Evolutionary conservation across 2,113 vertebrate genomes (phyloP), one percentile per base, ranked within the genome.

Genomic region (Grallaria varia): DNA sequence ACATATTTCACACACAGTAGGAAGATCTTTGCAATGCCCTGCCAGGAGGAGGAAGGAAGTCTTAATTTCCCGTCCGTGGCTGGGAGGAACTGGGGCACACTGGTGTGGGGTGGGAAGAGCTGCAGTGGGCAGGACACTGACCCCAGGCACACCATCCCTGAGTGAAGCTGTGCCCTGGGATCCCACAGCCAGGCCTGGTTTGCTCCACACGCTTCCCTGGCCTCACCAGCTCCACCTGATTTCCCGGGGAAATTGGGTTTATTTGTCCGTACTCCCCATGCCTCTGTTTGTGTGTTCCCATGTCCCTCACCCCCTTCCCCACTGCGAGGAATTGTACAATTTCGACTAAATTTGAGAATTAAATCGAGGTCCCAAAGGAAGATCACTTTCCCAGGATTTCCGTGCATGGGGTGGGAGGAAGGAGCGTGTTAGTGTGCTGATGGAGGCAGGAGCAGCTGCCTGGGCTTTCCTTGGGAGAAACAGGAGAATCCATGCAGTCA

Each of bases 161-260:
- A 24, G 50, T 1, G 0, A 67, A 58, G 69, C 27, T 30, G 20
- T 9, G 1, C 27, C n/a, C 11, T 2, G 1, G 27, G 28, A 42
- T 58, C 30, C 67, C 9, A 3, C 42, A 31, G 63, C 58, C 8
- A 0, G 21, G 55, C n/a, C 62, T 49, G 62, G 2, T 42, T 84
- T 58, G 9, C 31, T 33, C 47, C 58, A 24, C 31, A 5, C 3
- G 6, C n/a, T 27, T 37, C 37, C 33, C 42, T 50, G 71, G 18
- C 45, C 25, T 71, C 40, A 4, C 23, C 22, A 22, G 33, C 40
- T 67, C 45, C 44, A 25, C 40, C 69, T 25, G 13, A 19, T 71
- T 73, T 81, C 58, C 85, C 27, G 67, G 50, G 47, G 58, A 85
- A 76, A 45, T 37, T 6, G 33, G 58, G 19, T 53, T 59, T 75